Evolutionary conservation across 2,113 vertebrate species (phyloP), one percentile per base, ranked within the genome.

Genomic region (Ophiodon elongatus): DNA sequence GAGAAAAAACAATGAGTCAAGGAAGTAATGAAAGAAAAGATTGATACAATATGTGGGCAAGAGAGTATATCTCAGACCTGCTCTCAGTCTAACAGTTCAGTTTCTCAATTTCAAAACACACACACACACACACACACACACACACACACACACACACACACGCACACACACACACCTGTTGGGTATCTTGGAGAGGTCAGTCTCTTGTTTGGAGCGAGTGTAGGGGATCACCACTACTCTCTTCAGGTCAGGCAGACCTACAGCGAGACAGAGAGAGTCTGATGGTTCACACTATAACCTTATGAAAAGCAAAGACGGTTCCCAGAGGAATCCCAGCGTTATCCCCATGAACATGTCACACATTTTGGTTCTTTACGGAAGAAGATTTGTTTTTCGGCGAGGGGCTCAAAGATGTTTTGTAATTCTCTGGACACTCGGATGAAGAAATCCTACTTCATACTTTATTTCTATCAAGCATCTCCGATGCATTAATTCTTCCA

Each of bases 141-240:
- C 37, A 39, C 37, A 39, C 5, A 39, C 37, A 39, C 37, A 39
- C 37, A 43, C 41, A 43, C 11, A 43, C 41, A 14, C 41, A 43
- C 41, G 14, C 41, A n/a, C 3, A 85, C 25, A 64, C 35, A 79
- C 70, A 67, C 72, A 91, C 91, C 98, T 97, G 90, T 97, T 96
- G 9, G 97, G 96, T 74, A 99, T 97, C 91, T 94, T 97, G 59
- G 97, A 97, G 82, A 99, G 93, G 93, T 99, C 97, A 0, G 96
- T 96, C 14, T 95, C 94, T 4, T 97, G 95, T 91, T 92, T 96
- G n/a, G 96, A 89, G 1, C 89, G 87, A 1, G 96, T 89, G 0
- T 99, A 99, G 0, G 98, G 98, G 71, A 99, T 96, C 64, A 99
- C 93, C 62, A 99, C 97, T 25, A 98, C 97, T 83, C 96, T 98